Conservation (phyloP, 2,888 invertebrate genomes). For the Dascillus cervinus region DNA sequence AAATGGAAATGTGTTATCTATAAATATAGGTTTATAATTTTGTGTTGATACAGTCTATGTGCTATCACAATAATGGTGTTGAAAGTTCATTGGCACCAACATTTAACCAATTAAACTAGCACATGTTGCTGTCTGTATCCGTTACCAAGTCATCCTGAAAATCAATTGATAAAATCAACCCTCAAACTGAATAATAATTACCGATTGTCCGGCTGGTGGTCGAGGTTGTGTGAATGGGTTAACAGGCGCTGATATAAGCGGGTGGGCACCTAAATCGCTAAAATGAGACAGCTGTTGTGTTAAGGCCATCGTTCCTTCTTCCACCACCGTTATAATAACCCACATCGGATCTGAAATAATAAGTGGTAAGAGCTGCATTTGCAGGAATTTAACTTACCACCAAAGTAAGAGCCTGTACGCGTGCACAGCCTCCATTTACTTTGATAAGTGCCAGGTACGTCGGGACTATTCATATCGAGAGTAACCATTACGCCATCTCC, state of each 20-base stretch:
- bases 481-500: slow-evolving; percentile 69
- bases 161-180: no score
- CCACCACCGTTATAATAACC: slow-evolving; percentile 74
- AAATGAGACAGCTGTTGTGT: slow-evolving; percentile 68
- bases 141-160: slow-evolving; percentile 16
- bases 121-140: slow-evolving; percentile 23
- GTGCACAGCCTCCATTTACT: slow-evolving; percentile 89
- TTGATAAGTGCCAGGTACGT: slow-evolving; percentile 64
- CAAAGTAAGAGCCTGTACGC: slow-evolving; percentile 82
- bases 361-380: not conserved
- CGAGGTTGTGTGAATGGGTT: slow-evolving; percentile 22
- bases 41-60: slow-evolving; percentile 7
- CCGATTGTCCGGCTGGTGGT: slow-evolving; percentile 13
- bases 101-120: slow-evolving; percentile 18
- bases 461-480: slow-evolving; percentile 75
- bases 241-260: slow-evolving; percentile 14
- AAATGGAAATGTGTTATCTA: not conserved
- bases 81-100: slow-evolving; percentile 20
- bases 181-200: slow-evolving; percentile 7
- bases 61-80: slow-evolving; percentile 17
- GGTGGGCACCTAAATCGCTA: slow-evolving; percentile 43
- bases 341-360: slow-evolving; percentile 65
- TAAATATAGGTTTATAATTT: not conserved
- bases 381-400: slow-evolving; percentile 53
- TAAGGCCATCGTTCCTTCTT: slow-evolving; percentile 70